A percentile compares a stretch with the other conserved stretches of the same genome.
phyloP scores from a whole-genome alignment of 2,797 vertebrate genomes.

The Labeo calbasu region DNA sequence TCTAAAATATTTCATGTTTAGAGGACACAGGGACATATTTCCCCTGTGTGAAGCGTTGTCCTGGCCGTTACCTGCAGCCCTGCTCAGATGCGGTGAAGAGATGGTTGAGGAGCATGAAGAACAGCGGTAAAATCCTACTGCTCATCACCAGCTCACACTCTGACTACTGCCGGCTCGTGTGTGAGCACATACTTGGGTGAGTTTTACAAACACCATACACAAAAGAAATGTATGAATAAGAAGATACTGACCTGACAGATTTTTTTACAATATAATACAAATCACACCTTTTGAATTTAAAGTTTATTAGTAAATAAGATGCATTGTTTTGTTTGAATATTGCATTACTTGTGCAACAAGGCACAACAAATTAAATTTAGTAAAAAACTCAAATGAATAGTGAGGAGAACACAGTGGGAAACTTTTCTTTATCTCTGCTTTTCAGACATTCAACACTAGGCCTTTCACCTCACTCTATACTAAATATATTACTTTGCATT shows the following conservation, averaged over 20 bases:
- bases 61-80: conserved; percentile 86
- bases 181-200: conserved; percentile 90
- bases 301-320: too few species aligned
- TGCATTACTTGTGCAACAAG: neutral
- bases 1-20: conserved; percentile 58
- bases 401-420: too few species aligned
- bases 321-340: too few species aligned
- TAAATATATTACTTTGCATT: neutral
- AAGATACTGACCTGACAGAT: neutral
- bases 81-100: conserved; percentile 89
- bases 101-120: conserved; percentile 89
- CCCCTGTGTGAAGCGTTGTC: conserved; percentile 89
- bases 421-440: too few species aligned
- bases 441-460: too few species aligned
- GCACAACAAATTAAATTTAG: neutral
- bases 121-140: conserved; percentile 87
- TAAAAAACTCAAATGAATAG: too few species aligned
- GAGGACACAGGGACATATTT: conserved; percentile 91
- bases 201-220: conserved; percentile 56
- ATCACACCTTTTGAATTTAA: too few species aligned
- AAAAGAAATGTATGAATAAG: too few species aligned
- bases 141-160: conserved; percentile 96
- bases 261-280: neutral
- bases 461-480: neutral
- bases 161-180: conserved; percentile 93